phyloP scores from a whole-genome alignment of 2,113 vertebrate species.

The Murina feae region DNA sequence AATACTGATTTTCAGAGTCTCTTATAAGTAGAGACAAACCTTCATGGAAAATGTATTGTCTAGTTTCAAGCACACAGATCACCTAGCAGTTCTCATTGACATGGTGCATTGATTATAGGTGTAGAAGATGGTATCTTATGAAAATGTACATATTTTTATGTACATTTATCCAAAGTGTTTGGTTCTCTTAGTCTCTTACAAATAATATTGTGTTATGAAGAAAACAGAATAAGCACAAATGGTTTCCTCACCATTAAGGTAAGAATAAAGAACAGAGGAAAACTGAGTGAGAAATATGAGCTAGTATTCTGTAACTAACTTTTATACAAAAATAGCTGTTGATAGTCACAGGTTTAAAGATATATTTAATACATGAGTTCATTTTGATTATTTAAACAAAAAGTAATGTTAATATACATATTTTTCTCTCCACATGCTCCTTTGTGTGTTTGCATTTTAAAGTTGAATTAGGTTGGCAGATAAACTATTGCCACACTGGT shows the following conservation, averaged over 20 bases:
- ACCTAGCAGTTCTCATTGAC: background rate
- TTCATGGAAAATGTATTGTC: background rate
- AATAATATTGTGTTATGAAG: background rate
- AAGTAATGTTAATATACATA: background rate
- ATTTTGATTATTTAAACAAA: background rate
- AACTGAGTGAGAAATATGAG: background rate
- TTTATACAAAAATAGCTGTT: background rate
- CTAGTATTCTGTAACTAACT: background rate
- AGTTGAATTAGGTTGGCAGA: background rate
- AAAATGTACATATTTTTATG: background rate
- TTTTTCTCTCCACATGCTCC: background rate
- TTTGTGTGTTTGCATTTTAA: background rate
- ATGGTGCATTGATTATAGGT: background rate
- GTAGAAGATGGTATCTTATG: background rate
- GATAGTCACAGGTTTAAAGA: background rate
- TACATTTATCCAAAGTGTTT: background rate
- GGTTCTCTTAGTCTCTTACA: background rate
- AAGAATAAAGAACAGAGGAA: background rate
- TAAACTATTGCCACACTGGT: background rate
- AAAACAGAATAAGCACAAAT: conserved; percentile 4
- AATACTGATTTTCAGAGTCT: background rate
- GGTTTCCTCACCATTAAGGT: background rate
- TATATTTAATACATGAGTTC: background rate
- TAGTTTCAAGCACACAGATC: background rate
- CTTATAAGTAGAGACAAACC: background rate